A percentile compares a stretch with the other conserved stretches of the same genome.
Conservation (phyloP, 2,113 vertebrate species). For the human region GRCh38 chr5:173243501-173244000, state of each 20-base stretch:
- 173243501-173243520: neutral
- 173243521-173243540: neutral
- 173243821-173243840: neutral
- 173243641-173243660: neutral
- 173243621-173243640: neutral
- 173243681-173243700: neutral
- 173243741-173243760: neutral
- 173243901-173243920: accelerated
- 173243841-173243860: neutral
- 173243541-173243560: neutral
- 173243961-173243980: neutral
- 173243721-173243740: neutral
- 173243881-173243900: neutral
- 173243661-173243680: neutral
- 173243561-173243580: too few relatives aligned
- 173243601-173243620: neutral
- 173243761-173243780: neutral
- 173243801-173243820: neutral
- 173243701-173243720: neutral
- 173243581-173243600: neutral
- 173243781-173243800: neutral
- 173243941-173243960: neutral
- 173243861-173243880: neutral
- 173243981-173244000: neutral
- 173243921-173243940: too few relatives aligned